phyloP scores from a whole-genome alignment of 1,140 invertebrate genomes.

The Cherax quadricarinatus region DNA sequence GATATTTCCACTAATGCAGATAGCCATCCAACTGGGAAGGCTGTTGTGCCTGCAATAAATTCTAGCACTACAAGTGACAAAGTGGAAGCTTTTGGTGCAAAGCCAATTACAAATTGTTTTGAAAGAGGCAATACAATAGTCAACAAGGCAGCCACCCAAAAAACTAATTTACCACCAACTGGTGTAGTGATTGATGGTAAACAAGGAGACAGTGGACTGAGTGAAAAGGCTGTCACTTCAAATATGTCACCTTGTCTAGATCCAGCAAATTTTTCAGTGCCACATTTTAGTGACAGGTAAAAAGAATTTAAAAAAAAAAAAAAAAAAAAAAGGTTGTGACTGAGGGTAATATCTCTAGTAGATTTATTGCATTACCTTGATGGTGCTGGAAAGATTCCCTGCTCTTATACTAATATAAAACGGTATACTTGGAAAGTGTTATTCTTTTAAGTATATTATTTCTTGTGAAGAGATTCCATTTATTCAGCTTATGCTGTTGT shows the following conservation, averaged over 20 bases:
- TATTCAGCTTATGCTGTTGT: neutral
- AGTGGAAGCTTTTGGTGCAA: neutral
- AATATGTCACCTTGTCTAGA: conserved; percentile 14
- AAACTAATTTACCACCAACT: too few species aligned
- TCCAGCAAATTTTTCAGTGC: conserved; percentile 14
- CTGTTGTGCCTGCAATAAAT: neutral
- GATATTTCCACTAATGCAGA: neutral
- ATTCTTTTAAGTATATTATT: neutral
- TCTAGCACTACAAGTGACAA: neutral
- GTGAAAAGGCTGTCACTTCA: conserved; percentile 1
- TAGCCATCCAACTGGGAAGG: neutral
- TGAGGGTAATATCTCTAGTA: neutral
- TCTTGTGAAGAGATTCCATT: neutral
- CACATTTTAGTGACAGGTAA: conserved; percentile 40
- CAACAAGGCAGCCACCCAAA: neutral
- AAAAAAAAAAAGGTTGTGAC: neutral
- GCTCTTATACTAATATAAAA: neutral
- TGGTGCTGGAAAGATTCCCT: conserved; percentile 10
- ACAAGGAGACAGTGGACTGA: neutral
- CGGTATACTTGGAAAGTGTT: neutral
- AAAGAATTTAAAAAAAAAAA: neutral
- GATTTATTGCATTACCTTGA: neutral
- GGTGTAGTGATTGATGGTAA: neutral
- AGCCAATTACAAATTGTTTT: neutral
- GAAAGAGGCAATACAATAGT: neutral